Evolutionary conservation across 2,797 vertebrate species (phyloP).

Genomic region (Megalops cyprinoides): DNA sequence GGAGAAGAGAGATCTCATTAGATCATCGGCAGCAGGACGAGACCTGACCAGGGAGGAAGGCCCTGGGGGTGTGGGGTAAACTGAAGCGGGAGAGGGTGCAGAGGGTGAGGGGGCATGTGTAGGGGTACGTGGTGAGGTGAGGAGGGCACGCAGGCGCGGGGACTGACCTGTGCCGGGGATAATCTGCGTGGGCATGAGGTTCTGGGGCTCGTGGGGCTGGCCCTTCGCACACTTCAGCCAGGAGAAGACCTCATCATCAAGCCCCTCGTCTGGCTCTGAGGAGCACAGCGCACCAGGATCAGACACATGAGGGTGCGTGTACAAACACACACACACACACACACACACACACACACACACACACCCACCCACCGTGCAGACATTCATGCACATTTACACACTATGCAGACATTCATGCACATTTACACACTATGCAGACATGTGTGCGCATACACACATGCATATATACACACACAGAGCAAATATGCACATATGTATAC

Average conservation of each 20-base stretch:
- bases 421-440: no score
- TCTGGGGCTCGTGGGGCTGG: constrained; percentile 96
- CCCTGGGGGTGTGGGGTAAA: no score
- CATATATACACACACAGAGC: no score
- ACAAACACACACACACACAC: background rate
- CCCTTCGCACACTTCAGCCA: constrained; percentile 99
- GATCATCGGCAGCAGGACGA: background rate
- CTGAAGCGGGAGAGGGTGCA: no score
- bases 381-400: background rate
- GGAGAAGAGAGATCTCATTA: constrained; percentile 27
- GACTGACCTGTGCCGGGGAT: constrained; percentile 95
- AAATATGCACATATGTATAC: no score
- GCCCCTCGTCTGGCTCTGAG: constrained; percentile 86
- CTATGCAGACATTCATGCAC: background rate
- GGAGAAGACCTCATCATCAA: constrained; percentile 95
- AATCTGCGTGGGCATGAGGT: constrained; percentile 99
- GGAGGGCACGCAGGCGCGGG: background rate
- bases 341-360: background rate
- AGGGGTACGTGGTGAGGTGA: no score
- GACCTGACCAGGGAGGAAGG: no score
- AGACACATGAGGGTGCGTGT: background rate
- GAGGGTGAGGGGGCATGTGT: no score
- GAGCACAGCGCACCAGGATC: background rate
- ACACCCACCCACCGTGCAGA: background rate
- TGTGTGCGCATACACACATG: background rate